Percentiles rank a stretch among this genome's conserved stretches.
Conservation (phyloP, 2,113 vertebrate genomes). For the Ivindomyrus marchei region DNA sequence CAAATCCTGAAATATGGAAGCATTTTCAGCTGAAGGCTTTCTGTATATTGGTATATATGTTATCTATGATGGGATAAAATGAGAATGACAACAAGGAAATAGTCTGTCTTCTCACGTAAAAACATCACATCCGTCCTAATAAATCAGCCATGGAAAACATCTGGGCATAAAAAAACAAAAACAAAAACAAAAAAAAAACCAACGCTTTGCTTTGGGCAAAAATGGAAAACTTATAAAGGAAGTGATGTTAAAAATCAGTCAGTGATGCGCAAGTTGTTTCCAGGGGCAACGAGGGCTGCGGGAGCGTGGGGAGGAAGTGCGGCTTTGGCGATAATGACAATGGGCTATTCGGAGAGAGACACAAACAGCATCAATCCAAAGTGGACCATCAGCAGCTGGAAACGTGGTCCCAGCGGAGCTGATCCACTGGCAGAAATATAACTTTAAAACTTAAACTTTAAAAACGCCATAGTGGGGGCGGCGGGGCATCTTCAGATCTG, state of each 20-base stretch:
- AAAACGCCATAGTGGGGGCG: background rate
- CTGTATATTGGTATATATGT: background rate
- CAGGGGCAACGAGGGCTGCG: background rate
- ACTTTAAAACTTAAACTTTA: background rate
- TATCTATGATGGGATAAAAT: background rate
- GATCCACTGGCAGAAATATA: background rate
- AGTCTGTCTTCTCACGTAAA: background rate
- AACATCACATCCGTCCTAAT: background rate
- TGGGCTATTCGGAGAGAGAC: background rate
- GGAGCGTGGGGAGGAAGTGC: background rate
- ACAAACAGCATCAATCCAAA: background rate
- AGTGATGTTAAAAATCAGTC: background rate
- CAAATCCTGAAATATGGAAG: background rate
- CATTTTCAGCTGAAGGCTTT: background rate
- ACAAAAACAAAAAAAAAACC: background rate
- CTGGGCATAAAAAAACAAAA: background rate
- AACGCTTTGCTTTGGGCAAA: background rate
- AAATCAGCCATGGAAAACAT: background rate
- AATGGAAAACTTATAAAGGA: background rate
- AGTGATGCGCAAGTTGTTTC: background rate
- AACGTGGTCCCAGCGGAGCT: background rate
- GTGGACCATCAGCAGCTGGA: background rate
- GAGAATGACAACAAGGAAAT: background rate
- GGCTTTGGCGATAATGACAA: background rate
- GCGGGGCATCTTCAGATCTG: background rate